phyloP scores from a whole-genome alignment of 2,888 invertebrate genomes.

The Philaethria dido region DNA sequence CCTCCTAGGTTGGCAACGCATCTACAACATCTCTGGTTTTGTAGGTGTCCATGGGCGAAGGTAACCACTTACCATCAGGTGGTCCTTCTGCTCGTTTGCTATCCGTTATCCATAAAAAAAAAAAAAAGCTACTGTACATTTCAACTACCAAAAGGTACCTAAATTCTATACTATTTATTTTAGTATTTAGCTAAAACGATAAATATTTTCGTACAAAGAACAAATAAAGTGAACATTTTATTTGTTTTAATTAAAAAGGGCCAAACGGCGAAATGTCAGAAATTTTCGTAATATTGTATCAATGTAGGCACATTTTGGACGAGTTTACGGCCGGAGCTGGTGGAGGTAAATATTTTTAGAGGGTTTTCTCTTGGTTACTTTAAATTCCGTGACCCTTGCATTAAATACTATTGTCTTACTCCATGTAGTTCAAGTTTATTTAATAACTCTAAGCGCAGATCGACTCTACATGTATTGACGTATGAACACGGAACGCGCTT shows the following conservation, averaged over 20 bases:
- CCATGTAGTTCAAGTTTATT: background rate
- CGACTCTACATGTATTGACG: background rate
- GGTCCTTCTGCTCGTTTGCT: no score
- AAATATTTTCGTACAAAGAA: background rate
- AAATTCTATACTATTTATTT: background rate
- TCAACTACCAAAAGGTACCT: background rate
- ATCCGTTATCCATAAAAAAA: no score
- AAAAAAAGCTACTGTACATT: no score
- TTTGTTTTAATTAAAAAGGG: slow-evolving; percentile 22
- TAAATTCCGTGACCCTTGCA: background rate
- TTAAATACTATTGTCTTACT: background rate
- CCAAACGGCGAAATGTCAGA: slow-evolving; percentile 4
- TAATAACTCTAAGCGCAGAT: background rate
- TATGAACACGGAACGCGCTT: background rate
- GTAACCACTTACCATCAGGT: no score
- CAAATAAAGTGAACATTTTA: slow-evolving; percentile 17
- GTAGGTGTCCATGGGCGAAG: no score
- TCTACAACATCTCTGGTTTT: no score
- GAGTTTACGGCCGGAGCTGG: slow-evolving; percentile 5
- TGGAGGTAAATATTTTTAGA: slow-evolving; percentile 1
- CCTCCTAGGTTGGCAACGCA: no score
- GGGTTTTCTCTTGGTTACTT: background rate
- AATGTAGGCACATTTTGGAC: slow-evolving; percentile 13
- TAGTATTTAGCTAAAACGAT: background rate
- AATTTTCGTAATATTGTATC: slow-evolving; percentile 18